phyloP scores from a whole-genome alignment of 2,888 invertebrate species.

The Pharmacophagus antenor region DNA sequence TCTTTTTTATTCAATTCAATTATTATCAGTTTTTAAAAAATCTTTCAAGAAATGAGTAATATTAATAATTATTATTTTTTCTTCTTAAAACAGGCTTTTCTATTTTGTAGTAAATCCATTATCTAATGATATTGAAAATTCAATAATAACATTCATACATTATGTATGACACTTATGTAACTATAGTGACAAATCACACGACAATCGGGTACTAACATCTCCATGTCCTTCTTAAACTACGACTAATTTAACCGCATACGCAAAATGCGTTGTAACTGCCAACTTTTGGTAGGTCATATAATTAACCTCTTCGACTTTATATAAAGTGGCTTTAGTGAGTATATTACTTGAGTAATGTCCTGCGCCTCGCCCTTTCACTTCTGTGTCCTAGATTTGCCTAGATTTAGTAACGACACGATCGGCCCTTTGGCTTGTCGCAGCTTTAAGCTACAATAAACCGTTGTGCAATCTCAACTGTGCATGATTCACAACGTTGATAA shows the following conservation, averaged over 20 bases:
- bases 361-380: slow-evolving; percentile 29
- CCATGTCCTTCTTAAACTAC: too few species aligned
- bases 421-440: slow-evolving; percentile 25
- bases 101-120: too few species aligned
- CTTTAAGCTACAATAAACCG: slow-evolving; percentile 9
- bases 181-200: too few species aligned
- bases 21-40: too few species aligned
- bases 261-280: background rate
- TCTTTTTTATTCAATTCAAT: background rate
- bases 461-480: slow-evolving; percentile 19
- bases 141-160: too few species aligned
- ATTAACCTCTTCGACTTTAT: background rate
- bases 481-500: slow-evolving; percentile 15
- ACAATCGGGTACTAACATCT: too few species aligned
- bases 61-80: too few species aligned
- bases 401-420: slow-evolving; percentile 28
- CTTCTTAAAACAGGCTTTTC: too few species aligned
- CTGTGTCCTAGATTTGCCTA: slow-evolving; percentile 27
- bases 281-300: background rate
- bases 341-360: slow-evolving; percentile 3
- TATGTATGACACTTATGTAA: too few species aligned
- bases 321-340: background rate
- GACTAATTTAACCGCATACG: too few species aligned
- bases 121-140: too few species aligned
- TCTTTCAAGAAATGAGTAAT: background rate